These are phyloP conservation scores for Hirtodrosophila confusa DNA, from an alignment of 2,888 invertebrate species.

Conservation along the genomic window DNA sequence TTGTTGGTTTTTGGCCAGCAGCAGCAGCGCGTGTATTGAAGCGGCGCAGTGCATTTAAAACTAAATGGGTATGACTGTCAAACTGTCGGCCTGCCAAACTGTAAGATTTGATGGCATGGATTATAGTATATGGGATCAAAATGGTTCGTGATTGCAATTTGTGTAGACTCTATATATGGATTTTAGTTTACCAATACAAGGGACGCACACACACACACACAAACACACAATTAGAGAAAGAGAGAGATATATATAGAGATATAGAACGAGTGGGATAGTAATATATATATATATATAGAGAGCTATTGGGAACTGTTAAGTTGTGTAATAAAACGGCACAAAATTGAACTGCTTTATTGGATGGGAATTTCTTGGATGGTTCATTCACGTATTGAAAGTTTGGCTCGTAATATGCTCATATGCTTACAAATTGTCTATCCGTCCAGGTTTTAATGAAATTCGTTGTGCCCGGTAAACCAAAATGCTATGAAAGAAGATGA, in stretches of 20 bases:
- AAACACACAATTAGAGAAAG: constrained; percentile 35
- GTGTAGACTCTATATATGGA: constrained; percentile 17
- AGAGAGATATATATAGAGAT: constrained; percentile 8
- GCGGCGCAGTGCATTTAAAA: constrained; percentile 49
- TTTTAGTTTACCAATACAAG: constrained; percentile 39
- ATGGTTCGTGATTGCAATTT: constrained; percentile 23
- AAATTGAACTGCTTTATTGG: constrained; percentile 32
- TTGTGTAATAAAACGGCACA: constrained; percentile 50
- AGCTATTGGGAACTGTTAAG: constrained; percentile 25
- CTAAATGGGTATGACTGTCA: constrained; percentile 35
- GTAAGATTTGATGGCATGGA: constrained; percentile 19
- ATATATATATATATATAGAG: constrained; percentile 12
- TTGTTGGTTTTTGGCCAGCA: constrained; percentile 21
- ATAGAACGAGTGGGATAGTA: constrained; percentile 5
- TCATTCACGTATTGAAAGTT: constrained; percentile 47
- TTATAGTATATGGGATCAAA: neutral
- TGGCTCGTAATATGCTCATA: constrained; percentile 41
- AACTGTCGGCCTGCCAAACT: constrained; percentile 45
- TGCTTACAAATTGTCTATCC: constrained; percentile 82
- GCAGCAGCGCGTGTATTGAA: constrained; percentile 24
- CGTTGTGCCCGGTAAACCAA: constrained; percentile 81
- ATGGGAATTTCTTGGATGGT: constrained; percentile 34
- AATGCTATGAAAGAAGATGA: constrained; percentile 79
- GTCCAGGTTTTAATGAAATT: constrained; percentile 81
- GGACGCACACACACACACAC: constrained; percentile 36